Conservation (phyloP, 2,113 vertebrate genomes). For the Rana temporaria region DNA sequence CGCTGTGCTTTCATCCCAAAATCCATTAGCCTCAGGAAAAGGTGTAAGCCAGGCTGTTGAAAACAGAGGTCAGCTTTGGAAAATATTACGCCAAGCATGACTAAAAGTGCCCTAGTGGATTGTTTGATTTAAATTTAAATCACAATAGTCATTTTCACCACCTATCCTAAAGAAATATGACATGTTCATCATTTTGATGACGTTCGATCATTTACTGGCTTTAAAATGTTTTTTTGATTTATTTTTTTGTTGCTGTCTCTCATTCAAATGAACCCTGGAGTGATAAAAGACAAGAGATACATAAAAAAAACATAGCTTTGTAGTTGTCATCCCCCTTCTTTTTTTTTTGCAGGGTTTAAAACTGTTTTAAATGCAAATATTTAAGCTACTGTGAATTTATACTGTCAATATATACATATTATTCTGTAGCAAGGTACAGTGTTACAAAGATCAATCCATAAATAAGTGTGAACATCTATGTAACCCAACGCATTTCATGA, state of each 20-base stretch:
- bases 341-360: slow-evolving; percentile 47
- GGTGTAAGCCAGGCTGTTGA: slow-evolving; percentile 61
- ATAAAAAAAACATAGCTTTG: slow-evolving; percentile 50
- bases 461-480: too few species aligned
- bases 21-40: slow-evolving; percentile 58
- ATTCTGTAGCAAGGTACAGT: too few species aligned
- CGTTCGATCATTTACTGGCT: slow-evolving; percentile 42
- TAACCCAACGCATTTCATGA: too few species aligned
- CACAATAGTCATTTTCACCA: slow-evolving; percentile 55
- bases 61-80: slow-evolving; percentile 63
- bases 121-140: slow-evolving; percentile 71
- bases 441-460: too few species aligned
- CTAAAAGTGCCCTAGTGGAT: slow-evolving; percentile 65
- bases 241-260: slow-evolving; percentile 24
- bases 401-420: too few species aligned
- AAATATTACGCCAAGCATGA: slow-evolving; percentile 61
- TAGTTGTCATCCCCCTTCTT: slow-evolving; percentile 57
- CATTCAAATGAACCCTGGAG: slow-evolving; percentile 63
- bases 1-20: slow-evolving; percentile 42
- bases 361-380: slow-evolving; percentile 54
- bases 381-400: neutral
- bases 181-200: slow-evolving; percentile 60
- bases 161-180: slow-evolving; percentile 47
- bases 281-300: slow-evolving; percentile 4
- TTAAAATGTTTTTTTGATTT: slow-evolving; percentile 20